Base-by-base conservation (phyloP, 2,888 invertebrate species). In the Cylloceria caligata region DNA sequence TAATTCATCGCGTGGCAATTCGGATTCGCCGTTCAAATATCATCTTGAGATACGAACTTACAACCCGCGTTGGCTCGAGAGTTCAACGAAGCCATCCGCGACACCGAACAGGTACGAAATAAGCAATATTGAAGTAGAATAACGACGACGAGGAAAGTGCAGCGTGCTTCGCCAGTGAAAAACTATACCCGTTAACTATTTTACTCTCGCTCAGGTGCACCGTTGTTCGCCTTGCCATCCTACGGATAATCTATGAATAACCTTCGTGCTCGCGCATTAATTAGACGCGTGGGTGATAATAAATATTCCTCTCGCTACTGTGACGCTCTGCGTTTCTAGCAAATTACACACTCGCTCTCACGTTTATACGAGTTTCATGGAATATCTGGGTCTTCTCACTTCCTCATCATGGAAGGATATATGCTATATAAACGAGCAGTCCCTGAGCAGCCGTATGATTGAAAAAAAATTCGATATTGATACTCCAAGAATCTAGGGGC, bases 231-330 rank as follows among this genome's bases (percentile, higher is more conserved):
- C 34, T 6, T 60, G 60, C 64, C 68, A 52, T 76, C 67, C 47
- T 47, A 69, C 80, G 76, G 83, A 83, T 83, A 80, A 83, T 83
- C 83, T 83, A 80, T 80, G 83, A 83, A 83, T 83, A 76, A 72
- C 83, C 76, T 39, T 55, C 83, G 80, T 83, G 83, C 80, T 80
- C 75, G 80, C 47, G 83, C 83, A 83, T 83, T 83, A 83, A 83
- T 83, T 83, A 83, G 80, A 80, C 80, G 80, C 76, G 83, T 73
- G 72, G 83, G 55, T 72, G 83, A 83, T 80, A 83, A 83, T 83
- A 83, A 83, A 83, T 83, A 83, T 80, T 74, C 64, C 72, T 83
- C 83, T 64, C 72, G 62, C 49, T 67, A 55, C 68, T 72, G 72
- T 45, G 60, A 62, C 55, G 71, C 78, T 42, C 74, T 68, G 75